These are phyloP conservation scores for Otus scops DNA, from an alignment of 2,797 vertebrate genomes.

Conservation along the genomic window DNA sequence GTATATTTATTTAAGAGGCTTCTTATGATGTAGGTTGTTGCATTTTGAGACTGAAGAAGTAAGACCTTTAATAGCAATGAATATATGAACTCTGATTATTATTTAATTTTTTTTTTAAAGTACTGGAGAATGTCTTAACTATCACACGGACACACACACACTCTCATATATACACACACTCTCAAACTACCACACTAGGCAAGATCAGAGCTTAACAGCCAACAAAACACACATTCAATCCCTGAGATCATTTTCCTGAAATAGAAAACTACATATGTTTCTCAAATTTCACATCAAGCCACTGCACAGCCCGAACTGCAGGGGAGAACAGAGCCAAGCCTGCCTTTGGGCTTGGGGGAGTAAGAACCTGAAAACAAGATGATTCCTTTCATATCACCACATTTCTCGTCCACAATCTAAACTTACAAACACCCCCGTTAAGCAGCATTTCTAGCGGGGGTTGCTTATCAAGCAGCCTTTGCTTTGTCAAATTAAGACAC, in stretches of 20 bases:
- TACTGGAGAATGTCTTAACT: not conserved
- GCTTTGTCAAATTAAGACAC: slow-evolving; percentile 84
- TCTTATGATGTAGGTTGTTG: slow-evolving; percentile 18
- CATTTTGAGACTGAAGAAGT: not conserved
- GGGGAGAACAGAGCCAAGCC: slow-evolving; percentile 71
- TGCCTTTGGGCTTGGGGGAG: slow-evolving; percentile 47
- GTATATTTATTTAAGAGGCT: slow-evolving; percentile 26
- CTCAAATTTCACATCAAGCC: slow-evolving; percentile 84
- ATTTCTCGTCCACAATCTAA: slow-evolving; percentile 65
- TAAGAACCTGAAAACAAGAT: slow-evolving; percentile 52
- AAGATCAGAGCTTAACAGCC: slow-evolving; percentile 79
- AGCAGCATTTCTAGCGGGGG: slow-evolving; percentile 52
- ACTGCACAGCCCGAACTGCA: slow-evolving; percentile 74
- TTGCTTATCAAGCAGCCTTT: slow-evolving; percentile 78
- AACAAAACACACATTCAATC: slow-evolving; percentile 77
- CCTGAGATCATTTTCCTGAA: slow-evolving; percentile 84
- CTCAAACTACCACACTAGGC: slow-evolving; percentile 73
- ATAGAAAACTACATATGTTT: slow-evolving; percentile 84
- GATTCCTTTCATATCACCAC: slow-evolving; percentile 53
- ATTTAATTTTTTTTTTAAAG: not conserved
- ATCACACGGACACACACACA: not conserved
- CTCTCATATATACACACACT: not conserved
- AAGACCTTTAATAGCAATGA: not conserved
- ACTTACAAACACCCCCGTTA: slow-evolving; percentile 61
- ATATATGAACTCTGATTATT: slow-evolving; percentile 20